Conservation (phyloP, 2,113 vertebrate genomes). For the Odocoileus virginianus region DNA sequence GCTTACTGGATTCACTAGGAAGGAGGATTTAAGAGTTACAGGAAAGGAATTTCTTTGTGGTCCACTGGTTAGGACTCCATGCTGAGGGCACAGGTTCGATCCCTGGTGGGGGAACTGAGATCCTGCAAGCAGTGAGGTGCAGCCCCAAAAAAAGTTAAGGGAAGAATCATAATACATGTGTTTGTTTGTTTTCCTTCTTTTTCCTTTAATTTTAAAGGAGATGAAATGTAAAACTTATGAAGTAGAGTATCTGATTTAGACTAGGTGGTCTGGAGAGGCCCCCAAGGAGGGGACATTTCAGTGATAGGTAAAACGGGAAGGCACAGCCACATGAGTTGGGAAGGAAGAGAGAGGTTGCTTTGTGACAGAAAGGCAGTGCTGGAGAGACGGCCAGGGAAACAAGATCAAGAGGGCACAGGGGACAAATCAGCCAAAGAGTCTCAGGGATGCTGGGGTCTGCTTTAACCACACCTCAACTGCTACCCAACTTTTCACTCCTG, state of each 20-base stretch:
- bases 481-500: not conserved
- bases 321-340: not conserved
- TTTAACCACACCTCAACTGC: not conserved
- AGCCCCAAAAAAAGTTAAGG: not conserved
- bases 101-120: not conserved
- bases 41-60: not conserved
- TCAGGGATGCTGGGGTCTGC: not conserved
- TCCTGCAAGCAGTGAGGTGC: not conserved
- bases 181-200: not conserved
- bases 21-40: not conserved
- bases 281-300: not conserved
- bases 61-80: not conserved
- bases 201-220: not conserved
- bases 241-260: not conserved
- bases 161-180: not conserved
- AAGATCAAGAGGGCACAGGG: not conserved
- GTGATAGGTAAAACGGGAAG: not conserved
- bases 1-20: not conserved
- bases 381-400: rapidly evolving
- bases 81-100: not conserved
- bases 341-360: not conserved
- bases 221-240: not conserved
- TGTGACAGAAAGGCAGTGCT: not conserved
- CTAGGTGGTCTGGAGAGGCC: not conserved
- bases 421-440: too few species aligned